A percentile compares a stretch with the other conserved stretches of the same genome.
These are phyloP conservation scores for Andrena camellia DNA, from an alignment of 2,888 invertebrate species.

Conservation along the genomic window DNA sequence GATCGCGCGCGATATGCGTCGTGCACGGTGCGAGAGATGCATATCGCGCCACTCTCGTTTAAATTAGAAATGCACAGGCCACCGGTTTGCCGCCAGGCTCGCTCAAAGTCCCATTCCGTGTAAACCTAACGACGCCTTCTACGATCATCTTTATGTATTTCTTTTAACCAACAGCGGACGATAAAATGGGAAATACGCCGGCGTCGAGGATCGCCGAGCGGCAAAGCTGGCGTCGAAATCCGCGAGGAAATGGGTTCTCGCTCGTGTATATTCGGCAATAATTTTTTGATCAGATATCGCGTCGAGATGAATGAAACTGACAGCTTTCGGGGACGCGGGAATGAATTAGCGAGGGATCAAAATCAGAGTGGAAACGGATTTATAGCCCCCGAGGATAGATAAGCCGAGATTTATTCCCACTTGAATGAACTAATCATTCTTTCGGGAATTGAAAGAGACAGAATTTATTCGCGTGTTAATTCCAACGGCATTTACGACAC, in stretches of 20 bases:
- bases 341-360: conserved; percentile 20
- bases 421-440: conserved; percentile 20
- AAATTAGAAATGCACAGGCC: conserved; percentile 7
- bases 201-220: neutral
- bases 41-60: neutral
- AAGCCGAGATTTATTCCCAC: conserved; percentile 22
- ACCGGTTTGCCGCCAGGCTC: neutral
- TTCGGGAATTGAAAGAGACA: conserved; percentile 15
- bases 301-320: neutral
- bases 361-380: conserved; percentile 27
- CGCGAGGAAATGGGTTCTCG: neutral
- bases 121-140: neutral
- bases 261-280: neutral
- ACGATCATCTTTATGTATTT: neutral
- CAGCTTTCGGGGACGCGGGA: conserved; percentile 2
- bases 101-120: neutral
- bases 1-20: conserved; percentile 10
- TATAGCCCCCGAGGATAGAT: conserved; percentile 16
- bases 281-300: neutral
- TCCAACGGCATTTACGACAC: conserved; percentile 19
- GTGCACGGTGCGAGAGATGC: neutral
- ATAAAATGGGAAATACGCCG: neutral
- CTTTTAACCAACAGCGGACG: neutral
- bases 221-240: neutral
- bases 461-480: conserved; percentile 30